phyloP scores from a whole-genome alignment of 2,888 invertebrate genomes.

The Drosophila gaucha region DNA sequence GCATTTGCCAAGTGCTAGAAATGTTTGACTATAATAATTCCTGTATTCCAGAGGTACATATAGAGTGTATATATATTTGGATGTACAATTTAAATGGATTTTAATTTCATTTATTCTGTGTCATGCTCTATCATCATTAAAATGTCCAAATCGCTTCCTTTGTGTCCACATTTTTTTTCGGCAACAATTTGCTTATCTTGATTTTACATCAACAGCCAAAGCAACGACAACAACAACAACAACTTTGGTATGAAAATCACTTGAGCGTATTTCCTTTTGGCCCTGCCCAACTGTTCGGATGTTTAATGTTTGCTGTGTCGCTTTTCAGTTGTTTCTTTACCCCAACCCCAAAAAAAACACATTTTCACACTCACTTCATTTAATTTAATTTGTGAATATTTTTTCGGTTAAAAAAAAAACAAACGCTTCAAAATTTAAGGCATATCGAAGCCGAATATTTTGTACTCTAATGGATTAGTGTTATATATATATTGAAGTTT shows the following conservation, averaged over 20 bases:
- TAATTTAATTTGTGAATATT: slow-evolving; percentile 79
- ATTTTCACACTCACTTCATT: slow-evolving; percentile 80
- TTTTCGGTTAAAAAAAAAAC: slow-evolving; percentile 44
- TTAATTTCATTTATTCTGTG: slow-evolving; percentile 72
- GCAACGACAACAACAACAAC: slow-evolving; percentile 42
- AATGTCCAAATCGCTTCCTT: slow-evolving; percentile 78
- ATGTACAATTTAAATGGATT: slow-evolving; percentile 59
- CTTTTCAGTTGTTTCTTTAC: slow-evolving; percentile 48
- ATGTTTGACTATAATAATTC: slow-evolving; percentile 2
- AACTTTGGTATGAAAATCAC: slow-evolving; percentile 69
- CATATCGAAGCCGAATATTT: background rate
- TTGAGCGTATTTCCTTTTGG: slow-evolving; percentile 79
- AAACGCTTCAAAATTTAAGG: background rate
- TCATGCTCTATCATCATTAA: slow-evolving; percentile 80
- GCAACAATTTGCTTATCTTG: slow-evolving; percentile 80
- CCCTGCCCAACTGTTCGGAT: slow-evolving; percentile 45
- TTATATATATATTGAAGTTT: no score
- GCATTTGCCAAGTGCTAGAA: background rate
- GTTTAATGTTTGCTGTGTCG: slow-evolving; percentile 59
- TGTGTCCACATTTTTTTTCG: slow-evolving; percentile 62
- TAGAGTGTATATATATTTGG: slow-evolving; percentile 17
- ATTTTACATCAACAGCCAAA: slow-evolving; percentile 67
- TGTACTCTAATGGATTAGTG: background rate
- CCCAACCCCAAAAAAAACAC: slow-evolving; percentile 41
- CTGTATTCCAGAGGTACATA: background rate